Evolutionary conservation across 2,888 invertebrate species (phyloP).

Genomic region (Eupelmus urozonus): DNA sequence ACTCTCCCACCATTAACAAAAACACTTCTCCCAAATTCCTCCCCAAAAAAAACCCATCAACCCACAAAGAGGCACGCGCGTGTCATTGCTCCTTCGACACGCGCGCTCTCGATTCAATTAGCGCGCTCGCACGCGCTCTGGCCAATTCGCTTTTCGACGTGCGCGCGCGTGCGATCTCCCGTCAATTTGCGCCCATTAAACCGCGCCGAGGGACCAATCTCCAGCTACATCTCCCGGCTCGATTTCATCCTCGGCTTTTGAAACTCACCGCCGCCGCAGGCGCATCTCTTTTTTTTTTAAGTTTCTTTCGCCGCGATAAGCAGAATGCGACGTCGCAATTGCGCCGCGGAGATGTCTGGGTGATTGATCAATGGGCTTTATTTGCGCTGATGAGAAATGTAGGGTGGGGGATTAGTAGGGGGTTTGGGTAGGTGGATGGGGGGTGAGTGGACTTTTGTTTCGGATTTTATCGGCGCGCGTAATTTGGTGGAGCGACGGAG

Average conservation of each 20-base stretch:
- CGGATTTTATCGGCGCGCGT: too few relatives aligned
- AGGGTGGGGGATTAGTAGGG: too few relatives aligned
- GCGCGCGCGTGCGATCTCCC: slow-evolving; percentile 3
- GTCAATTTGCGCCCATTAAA: slow-evolving; percentile 40
- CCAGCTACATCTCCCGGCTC: background rate
- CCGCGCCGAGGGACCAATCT: background rate
- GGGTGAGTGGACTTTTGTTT: too few relatives aligned
- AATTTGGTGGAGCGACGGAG: too few relatives aligned
- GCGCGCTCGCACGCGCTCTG: background rate
- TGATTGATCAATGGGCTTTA: background rate
- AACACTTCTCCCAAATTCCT: too few relatives aligned
- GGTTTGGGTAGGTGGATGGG: too few relatives aligned
- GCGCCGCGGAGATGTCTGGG: background rate
- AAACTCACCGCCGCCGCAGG: background rate
- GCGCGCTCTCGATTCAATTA: background rate
- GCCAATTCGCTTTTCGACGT: background rate
- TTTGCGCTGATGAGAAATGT: too few relatives aligned
- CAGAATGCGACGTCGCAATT: too few relatives aligned
- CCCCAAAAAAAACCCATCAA: too few relatives aligned
- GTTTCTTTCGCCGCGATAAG: background rate
- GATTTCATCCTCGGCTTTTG: slow-evolving; percentile 7
- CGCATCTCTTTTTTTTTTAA: background rate
- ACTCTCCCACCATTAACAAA: too few relatives aligned
- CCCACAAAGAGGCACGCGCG: too few relatives aligned
- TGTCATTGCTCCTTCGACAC: background rate